Conservation (phyloP, 2,797 vertebrate species). For the Limosa lapponica region DNA sequence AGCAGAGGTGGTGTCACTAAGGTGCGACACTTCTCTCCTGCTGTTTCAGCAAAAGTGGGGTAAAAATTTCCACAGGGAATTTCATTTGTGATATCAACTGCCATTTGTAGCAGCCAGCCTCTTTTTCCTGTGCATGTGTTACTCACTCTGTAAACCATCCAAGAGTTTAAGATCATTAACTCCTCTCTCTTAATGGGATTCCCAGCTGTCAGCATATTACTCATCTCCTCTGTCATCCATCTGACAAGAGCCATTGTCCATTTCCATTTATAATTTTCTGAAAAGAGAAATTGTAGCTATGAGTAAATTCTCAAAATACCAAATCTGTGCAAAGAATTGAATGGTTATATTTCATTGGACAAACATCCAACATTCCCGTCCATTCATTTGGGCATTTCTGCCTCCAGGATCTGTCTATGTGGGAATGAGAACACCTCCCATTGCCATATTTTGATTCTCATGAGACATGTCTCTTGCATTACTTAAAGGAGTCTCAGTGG, state of each 20-base stretch:
- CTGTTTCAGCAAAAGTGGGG: not conserved
- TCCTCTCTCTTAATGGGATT: not conserved
- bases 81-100: not conserved
- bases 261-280: not conserved
- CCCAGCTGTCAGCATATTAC: not conserved
- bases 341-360: not conserved
- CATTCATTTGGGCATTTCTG: not conserved
- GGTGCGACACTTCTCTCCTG: not conserved
- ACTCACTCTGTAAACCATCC: not conserved
- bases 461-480: not conserved
- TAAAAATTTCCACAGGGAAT: not conserved
- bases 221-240: not conserved
- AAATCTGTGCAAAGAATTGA: not conserved
- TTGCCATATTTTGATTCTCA: not conserved
- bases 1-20: not conserved
- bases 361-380: accelerated
- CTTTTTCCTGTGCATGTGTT: not conserved
- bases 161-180: not conserved
- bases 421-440: not conserved
- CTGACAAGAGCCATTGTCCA: not conserved
- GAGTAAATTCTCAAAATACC: not conserved
- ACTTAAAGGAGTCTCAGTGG: not conserved
- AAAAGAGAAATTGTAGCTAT: not conserved
- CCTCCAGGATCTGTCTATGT: not conserved
- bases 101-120: not conserved